These are phyloP conservation scores for Ellobium chinense DNA, from an alignment of 2,888 invertebrate species.

Conservation along the genomic window DNA sequence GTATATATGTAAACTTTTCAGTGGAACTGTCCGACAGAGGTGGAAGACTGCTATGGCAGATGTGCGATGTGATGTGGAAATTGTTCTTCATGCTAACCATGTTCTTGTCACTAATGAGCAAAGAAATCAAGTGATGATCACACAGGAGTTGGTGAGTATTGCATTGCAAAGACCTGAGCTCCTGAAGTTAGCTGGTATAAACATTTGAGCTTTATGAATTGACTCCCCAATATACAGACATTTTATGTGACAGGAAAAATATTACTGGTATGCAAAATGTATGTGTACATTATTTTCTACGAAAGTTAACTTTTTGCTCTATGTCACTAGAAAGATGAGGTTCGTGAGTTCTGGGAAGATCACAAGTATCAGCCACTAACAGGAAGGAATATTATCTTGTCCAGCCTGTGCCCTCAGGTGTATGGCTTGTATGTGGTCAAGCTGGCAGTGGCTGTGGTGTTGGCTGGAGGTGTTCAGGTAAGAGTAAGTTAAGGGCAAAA, in stretches of 20 bases:
- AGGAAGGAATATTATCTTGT: conserved; percentile 88
- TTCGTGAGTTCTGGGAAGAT: conserved; percentile 86
- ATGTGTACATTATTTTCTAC: too few relatives aligned
- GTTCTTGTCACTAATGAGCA: conserved; percentile 81
- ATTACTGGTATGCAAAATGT: too few relatives aligned
- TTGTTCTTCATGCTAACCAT: conserved; percentile 86
- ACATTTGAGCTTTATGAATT: too few relatives aligned
- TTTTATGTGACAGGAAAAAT: too few relatives aligned
- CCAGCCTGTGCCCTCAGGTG: conserved; percentile 90
- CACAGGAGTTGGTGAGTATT: conserved; percentile 73
- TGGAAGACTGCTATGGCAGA: conserved; percentile 85
- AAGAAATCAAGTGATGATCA: conserved; percentile 72
- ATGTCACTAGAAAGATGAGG: conserved; percentile 83
- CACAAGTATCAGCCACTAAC: conserved; percentile 84
- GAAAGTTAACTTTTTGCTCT: too few relatives aligned
- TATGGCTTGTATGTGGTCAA: conserved; percentile 94
- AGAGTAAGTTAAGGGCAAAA: too few relatives aligned
- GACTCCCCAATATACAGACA: too few relatives aligned
- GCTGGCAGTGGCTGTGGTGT: conserved; percentile 87
- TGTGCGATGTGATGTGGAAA: conserved; percentile 85
- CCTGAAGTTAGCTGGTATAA: too few relatives aligned
- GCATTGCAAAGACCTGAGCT: too few relatives aligned
- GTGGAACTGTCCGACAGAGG: conserved; percentile 87
- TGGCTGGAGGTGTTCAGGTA: conserved; percentile 80
- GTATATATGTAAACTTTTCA: too few relatives aligned